A percentile compares a stretch with the other conserved stretches of the same genome.
These are phyloP conservation scores for Netelia melanura DNA, from an alignment of 2,888 invertebrate species.

Conservation along the genomic window DNA sequence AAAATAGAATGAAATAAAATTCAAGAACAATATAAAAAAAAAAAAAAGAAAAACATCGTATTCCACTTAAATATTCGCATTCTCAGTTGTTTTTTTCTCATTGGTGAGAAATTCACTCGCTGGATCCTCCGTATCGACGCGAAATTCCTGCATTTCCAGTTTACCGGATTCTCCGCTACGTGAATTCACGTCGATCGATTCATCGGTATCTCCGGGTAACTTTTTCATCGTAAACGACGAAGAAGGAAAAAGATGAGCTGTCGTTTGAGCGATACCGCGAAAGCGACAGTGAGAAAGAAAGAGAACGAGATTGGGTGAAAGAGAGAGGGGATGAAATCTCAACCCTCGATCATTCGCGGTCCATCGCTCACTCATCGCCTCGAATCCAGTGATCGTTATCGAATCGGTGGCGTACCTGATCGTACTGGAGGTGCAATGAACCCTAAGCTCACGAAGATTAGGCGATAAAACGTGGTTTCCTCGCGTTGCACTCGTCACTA, in stretches of 20 bases:
- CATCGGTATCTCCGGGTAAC: constrained; percentile 12
- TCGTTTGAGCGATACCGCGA: background rate
- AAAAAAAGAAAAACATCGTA: background rate
- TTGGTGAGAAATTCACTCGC: background rate
- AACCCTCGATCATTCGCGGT: background rate
- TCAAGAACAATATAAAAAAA: too few species aligned
- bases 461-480: constrained; percentile 9
- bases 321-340: background rate
- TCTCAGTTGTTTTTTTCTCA: background rate
- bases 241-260: too few species aligned
- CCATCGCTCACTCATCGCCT: background rate
- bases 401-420: background rate
- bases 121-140: constrained; percentile 1
- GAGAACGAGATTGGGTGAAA: background rate
- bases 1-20: too few species aligned
- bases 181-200: constrained; percentile 11
- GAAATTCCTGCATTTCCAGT: constrained; percentile 32
- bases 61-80: background rate
- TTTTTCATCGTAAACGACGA: background rate
- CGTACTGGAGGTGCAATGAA: constrained; percentile 6
- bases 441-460: constrained; percentile 30
- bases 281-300: background rate
- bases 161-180: constrained; percentile 10
- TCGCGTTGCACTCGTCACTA: background rate
- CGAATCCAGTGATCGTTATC: constrained; percentile 4